Conservation (phyloP, 2,113 vertebrate genomes). For the Zosterops borbonicus region DNA sequence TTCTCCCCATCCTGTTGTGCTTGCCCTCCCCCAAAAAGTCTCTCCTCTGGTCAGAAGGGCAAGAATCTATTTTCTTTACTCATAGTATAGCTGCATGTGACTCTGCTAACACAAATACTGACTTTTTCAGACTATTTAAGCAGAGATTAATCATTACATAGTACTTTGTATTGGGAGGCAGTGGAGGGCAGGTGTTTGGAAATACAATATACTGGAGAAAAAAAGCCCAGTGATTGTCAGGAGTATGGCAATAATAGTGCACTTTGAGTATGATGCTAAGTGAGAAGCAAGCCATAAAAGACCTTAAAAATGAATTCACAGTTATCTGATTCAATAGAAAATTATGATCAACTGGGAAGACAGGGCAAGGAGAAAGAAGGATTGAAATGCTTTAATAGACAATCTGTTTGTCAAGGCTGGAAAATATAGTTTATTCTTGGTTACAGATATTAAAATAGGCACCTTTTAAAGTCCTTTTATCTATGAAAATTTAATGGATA, state of each 20-base stretch:
- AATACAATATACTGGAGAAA: neutral
- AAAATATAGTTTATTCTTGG: neutral
- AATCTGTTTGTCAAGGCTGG: neutral
- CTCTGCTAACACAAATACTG: neutral
- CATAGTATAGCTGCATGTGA: rapidly evolving
- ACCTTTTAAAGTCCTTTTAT: neutral
- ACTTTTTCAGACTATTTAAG: neutral
- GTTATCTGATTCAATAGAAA: neutral
- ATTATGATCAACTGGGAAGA: neutral
- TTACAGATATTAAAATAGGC: neutral
- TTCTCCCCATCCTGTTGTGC: neutral
- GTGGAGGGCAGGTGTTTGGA: neutral
- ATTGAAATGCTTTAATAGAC: neutral
- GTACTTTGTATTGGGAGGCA: neutral
- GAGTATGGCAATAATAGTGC: neutral
- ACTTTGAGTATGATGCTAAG: neutral
- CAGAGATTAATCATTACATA: constrained; percentile 14
- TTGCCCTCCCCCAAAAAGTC: neutral
- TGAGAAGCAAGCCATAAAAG: neutral
- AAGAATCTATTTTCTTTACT: neutral
- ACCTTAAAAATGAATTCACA: neutral
- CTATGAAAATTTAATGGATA: neutral
- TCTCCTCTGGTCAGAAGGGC: neutral
- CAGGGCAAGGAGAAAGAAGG: neutral
- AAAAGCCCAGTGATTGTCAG: neutral